Evolutionary conservation across 2,888 invertebrate genomes (phyloP), one percentile per base, ranked within the genome.

Genomic region (Pseudanteris insignis): DNA sequence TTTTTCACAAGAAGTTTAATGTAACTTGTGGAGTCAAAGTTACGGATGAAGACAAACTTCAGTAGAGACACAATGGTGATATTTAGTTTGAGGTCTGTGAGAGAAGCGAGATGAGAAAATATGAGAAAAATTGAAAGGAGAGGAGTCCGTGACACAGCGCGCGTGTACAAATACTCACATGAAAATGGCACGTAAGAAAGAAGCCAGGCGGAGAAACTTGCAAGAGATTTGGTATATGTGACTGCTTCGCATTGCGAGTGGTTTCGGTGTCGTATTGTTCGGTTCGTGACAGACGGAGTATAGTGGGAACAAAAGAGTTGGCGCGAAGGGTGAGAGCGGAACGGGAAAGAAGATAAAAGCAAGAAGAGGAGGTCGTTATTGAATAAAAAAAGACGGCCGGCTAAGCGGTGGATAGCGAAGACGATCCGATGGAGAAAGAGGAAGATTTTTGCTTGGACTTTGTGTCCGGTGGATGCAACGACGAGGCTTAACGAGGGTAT

Each of bases 121-220:
- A 18, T 2, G 25, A 6, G 40, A 47, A 41, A 30, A 44, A 37
- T 30, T 29, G 28, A 51, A 57, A 47, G 48, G 44, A 48, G 38
- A 28, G 46, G n/a, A 44, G 43, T 12, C 8, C 9, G 44, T 15
- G 32, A 32, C 37, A 32, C 37, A 43, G 44, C 53, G 30, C 44
- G 36, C 51, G 36, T 36, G 51, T 30, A 51, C 34, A 44, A 53
- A 53, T 13, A 29, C 44, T 26, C 44, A 13, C n/a, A 25, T 32
- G 37, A 44, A 24, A 21, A 51, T 43, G 30, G 9, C 24, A 15
- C 3, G 18, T n/a, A n/a, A n/a, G 37, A 40, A 30, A 25, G 30
- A 9, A 18, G 3, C 18, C 18, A 6, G 18, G 18, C 18, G 6
- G 6, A 10, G 6, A n/a, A 26, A 26, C 9, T 37, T 38, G 18